Conservation (phyloP, 2,113 vertebrate genomes). For the Elephantulus edwardii region DNA sequence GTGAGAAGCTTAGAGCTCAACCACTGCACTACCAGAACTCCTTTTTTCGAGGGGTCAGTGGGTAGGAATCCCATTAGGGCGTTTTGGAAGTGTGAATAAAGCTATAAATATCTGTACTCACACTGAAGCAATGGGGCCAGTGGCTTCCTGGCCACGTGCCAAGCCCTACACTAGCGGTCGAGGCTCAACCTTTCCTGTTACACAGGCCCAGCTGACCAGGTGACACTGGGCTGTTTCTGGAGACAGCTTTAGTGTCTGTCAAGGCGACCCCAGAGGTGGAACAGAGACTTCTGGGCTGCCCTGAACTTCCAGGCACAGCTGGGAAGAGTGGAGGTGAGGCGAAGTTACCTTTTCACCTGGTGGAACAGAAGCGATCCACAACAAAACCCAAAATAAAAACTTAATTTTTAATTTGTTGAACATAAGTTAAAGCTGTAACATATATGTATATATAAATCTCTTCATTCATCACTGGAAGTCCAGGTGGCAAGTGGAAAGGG, state of each 20-base stretch:
- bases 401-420: constrained; percentile 65
- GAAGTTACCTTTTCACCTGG: neutral
- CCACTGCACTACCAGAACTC: neutral
- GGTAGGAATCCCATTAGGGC: neutral
- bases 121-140: neutral
- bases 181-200: neutral
- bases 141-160: neutral
- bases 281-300: neutral
- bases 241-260: neutral
- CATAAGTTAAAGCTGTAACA: constrained; percentile 41
- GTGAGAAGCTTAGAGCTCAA: neutral
- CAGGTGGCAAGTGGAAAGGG: neutral
- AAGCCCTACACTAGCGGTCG: neutral
- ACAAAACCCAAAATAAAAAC: neutral
- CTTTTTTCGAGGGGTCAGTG: neutral
- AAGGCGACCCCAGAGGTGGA: neutral
- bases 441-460: neutral
- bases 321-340: neutral
- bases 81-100: neutral
- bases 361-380: constrained; percentile 5
- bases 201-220: neutral
- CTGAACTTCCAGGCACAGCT: neutral
- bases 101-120: neutral
- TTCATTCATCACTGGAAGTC: constrained; percentile 6
- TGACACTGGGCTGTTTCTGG: neutral